phyloP scores from a whole-genome alignment of 2,888 invertebrate genomes.

The Drosophila mimica region DNA sequence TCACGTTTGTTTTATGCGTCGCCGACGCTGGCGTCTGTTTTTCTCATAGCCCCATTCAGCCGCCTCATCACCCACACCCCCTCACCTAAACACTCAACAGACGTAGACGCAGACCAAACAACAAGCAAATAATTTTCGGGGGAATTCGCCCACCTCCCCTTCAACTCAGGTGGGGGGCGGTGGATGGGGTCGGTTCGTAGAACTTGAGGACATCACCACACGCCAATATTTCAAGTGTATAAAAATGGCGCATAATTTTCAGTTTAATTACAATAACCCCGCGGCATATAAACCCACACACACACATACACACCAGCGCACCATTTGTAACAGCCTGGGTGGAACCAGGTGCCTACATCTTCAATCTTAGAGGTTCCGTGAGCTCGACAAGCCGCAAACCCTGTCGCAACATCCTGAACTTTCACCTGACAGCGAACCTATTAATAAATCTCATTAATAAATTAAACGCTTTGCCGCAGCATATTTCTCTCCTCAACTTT shows the following conservation, averaged over 20 bases:
- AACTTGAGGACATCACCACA: constrained; percentile 2
- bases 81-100: constrained; percentile 22
- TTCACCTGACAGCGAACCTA: constrained; percentile 55
- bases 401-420: constrained; percentile 32
- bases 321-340: constrained; percentile 7
- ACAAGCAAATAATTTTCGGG: constrained; percentile 46
- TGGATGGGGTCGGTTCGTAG: background rate
- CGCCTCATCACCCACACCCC: constrained; percentile 1
- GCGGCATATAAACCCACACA: constrained; percentile 10
- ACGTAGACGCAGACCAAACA: constrained; percentile 32
- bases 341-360: background rate
- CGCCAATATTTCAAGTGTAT: constrained; percentile 49
- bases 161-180: background rate
- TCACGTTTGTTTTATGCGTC: constrained; percentile 63
- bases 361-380: background rate
- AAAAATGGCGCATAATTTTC: constrained; percentile 66
- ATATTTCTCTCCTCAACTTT: constrained; percentile 36
- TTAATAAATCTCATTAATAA: constrained; percentile 81
- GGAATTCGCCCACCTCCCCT: background rate
- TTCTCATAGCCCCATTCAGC: constrained; percentile 12
- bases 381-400: background rate
- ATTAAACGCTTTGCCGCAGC: constrained; percentile 71
- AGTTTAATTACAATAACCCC: constrained; percentile 71
- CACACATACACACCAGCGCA: background rate
- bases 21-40: constrained; percentile 49